Conservation (phyloP, 2,888 invertebrate species). For the Apamea monoglypha region DNA sequence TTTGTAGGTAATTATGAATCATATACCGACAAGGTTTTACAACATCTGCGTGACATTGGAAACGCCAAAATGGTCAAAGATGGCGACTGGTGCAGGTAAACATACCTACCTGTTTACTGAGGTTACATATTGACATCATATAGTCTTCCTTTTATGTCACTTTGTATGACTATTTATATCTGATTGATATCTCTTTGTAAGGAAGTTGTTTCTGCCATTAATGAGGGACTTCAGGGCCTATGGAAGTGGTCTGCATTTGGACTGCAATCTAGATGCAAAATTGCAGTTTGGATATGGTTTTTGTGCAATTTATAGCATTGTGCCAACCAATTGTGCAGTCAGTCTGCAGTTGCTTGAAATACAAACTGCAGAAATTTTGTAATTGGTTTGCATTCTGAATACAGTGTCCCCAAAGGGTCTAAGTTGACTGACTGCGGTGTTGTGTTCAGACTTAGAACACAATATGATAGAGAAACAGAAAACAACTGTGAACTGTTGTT, state of each 20-base stretch:
- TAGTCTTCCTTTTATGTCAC: slow-evolving; percentile 45
- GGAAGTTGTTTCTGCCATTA: slow-evolving; percentile 13
- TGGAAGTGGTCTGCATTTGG: not conserved
- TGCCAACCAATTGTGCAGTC: not conserved
- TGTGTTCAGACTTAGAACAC: not conserved
- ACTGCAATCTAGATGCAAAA: not conserved
- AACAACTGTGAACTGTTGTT: not conserved
- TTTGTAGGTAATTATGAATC: slow-evolving; percentile 58
- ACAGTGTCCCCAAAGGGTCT: not conserved
- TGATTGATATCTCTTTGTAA: slow-evolving; percentile 24
- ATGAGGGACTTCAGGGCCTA: not conserved
- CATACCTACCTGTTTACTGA: slow-evolving; percentile 43
- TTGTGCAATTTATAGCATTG: not conserved
- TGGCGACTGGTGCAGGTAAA: slow-evolving; percentile 55
- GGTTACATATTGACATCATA: slow-evolving; percentile 43
- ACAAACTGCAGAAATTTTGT: not conserved
- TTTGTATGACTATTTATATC: slow-evolving; percentile 24
- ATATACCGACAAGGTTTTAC: slow-evolving; percentile 68
- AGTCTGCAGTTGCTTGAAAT: not conserved
- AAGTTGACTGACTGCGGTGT: not conserved
- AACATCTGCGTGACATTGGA: slow-evolving; percentile 69
- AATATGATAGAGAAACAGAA: not conserved
- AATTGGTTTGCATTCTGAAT: not conserved
- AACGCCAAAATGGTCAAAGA: slow-evolving; percentile 70
- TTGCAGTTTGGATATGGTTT: not conserved